phyloP scores from a whole-genome alignment of 2,797 vertebrate species.

The Chromobotia macracanthus region DNA sequence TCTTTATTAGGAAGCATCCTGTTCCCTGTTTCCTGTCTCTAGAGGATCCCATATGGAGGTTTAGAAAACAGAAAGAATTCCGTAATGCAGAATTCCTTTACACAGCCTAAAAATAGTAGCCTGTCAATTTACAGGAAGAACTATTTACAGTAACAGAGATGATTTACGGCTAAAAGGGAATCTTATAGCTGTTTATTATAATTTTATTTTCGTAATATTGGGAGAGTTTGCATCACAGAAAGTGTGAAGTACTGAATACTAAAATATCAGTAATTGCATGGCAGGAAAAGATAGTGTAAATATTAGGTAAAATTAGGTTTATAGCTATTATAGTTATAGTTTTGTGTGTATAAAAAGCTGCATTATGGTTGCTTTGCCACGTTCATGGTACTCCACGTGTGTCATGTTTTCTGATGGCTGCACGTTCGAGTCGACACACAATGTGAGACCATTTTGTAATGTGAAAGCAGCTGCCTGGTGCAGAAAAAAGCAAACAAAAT shows the following conservation, averaged over 20 bases:
- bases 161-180: neutral
- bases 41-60: constrained; percentile 18
- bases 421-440: no score
- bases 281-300: no score
- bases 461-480: no score
- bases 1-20: constrained; percentile 41
- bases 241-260: neutral
- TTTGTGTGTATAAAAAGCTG: no score
- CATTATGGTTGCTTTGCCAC: no score
- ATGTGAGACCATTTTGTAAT: no score
- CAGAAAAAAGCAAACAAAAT: no score
- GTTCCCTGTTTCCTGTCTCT: constrained; percentile 51
- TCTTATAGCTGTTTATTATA: neutral
- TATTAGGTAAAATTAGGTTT: no score
- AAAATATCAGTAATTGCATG: neutral
- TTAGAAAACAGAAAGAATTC: constrained; percentile 29
- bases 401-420: no score
- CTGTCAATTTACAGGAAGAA: constrained; percentile 15
- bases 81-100: constrained; percentile 30
- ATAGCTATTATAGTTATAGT: no score
- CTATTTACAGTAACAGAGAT: neutral
- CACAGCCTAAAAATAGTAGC: constrained; percentile 30
- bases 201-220: neutral
- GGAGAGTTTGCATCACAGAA: neutral
- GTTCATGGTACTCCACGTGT: no score